phyloP scores from a whole-genome alignment of 2,113 vertebrate species.

The Phoenicopterus ruber region DNA sequence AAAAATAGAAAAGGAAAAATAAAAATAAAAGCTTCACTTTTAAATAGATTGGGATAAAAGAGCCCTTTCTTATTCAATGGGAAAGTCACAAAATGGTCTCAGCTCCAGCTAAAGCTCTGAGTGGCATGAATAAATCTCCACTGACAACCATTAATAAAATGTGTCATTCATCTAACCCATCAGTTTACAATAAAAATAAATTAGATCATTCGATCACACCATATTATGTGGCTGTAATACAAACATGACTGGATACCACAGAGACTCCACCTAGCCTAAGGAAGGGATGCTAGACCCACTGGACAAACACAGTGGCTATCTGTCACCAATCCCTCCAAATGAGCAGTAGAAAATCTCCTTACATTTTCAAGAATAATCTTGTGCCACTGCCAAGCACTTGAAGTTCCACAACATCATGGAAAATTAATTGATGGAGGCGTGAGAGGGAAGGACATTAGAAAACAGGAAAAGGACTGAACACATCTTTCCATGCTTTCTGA shows the following conservation, averaged over 20 bases:
- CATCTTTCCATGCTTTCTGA: background rate
- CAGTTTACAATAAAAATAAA: background rate
- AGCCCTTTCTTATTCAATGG: background rate
- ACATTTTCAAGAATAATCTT: background rate
- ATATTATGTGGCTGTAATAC: background rate
- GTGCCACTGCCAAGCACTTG: background rate
- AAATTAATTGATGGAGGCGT: background rate
- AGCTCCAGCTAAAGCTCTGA: conserved; percentile 1
- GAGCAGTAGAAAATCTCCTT: background rate
- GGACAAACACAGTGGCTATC: background rate
- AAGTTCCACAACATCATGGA: background rate
- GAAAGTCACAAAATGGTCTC: background rate
- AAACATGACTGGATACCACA: background rate
- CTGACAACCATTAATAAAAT: background rate
- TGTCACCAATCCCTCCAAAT: background rate
- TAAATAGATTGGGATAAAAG: background rate
- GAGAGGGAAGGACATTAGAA: background rate
- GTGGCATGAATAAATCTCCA: background rate
- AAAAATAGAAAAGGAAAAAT: background rate
- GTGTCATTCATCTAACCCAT: background rate
- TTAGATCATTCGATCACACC: background rate
- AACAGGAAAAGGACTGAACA: background rate
- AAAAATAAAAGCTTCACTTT: background rate
- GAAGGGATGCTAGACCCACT: background rate
- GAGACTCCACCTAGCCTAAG: background rate